Evolutionary conservation across 2,797 vertebrate species (phyloP).

Genomic region (Trematomus bernacchii): DNA sequence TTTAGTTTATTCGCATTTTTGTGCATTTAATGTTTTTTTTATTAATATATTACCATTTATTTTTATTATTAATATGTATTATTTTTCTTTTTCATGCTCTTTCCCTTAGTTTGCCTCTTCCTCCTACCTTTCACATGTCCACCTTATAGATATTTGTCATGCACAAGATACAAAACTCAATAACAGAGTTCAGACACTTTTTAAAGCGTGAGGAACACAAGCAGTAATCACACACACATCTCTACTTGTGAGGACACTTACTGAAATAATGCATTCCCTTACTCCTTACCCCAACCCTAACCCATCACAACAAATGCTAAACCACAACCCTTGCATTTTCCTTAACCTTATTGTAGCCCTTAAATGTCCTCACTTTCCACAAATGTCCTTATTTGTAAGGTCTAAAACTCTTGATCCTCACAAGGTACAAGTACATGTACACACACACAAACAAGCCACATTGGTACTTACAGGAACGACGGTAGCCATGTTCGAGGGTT

Average conservation of each 20-base stretch:
- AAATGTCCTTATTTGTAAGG: no score
- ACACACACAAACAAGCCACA: not conserved
- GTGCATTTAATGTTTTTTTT: not conserved
- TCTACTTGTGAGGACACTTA: no score
- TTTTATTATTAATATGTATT: no score
- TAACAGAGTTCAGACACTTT: not conserved
- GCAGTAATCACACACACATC: no score
- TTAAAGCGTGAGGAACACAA: not conserved
- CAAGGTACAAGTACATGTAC: not conserved
- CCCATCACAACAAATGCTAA: not conserved
- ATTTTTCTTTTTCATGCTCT: no score
- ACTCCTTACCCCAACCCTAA: not conserved
- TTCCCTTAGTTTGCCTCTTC: no score
- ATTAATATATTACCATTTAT: no score
- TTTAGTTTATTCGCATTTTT: no score
- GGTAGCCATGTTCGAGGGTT: constrained; percentile 73
- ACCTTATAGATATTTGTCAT: no score
- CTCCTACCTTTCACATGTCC: no score
- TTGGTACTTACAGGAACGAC: constrained; percentile 81
- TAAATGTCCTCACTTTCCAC: not conserved
- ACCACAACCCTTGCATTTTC: not conserved
- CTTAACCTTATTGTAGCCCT: not conserved
- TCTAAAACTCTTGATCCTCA: no score
- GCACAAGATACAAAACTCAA: no score
- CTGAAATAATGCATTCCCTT: not conserved